Conservation (phyloP, 2,797 vertebrate species). For the Protosalanx chinensis region DNA sequence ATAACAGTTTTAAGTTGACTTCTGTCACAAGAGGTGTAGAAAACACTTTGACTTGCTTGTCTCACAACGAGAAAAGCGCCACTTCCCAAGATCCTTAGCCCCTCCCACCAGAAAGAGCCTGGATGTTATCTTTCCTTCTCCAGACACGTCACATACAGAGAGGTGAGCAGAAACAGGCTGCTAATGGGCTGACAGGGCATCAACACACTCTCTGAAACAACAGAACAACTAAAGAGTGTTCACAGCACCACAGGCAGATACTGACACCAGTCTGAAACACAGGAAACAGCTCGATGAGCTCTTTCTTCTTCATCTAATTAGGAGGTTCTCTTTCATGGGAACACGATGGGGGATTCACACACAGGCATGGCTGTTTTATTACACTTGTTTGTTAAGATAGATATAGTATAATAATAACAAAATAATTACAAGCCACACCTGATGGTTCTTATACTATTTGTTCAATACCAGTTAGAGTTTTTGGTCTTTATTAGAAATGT, state of each 20-base stretch:
- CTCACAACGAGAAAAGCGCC: conserved; percentile 54
- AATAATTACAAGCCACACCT: not conserved
- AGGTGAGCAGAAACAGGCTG: conserved; percentile 52
- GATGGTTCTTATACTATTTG: not conserved
- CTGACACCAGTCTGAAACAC: conserved; percentile 68
- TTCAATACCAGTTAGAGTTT: not conserved
- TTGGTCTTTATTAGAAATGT: not conserved
- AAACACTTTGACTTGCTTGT: conserved; percentile 55
- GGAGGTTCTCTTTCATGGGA: conserved; percentile 22
- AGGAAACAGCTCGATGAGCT: conserved; percentile 4
- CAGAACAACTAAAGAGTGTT: conserved; percentile 41
- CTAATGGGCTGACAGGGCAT: conserved; percentile 61
- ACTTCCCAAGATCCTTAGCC: not conserved
- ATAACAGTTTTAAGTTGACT: conserved; percentile 16
- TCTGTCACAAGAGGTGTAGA: conserved; percentile 53
- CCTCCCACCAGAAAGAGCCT: conserved; percentile 29
- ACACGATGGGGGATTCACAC: not conserved
- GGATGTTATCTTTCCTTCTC: conserved; percentile 53
- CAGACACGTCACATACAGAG: conserved; percentile 29
- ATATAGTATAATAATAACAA: no score
- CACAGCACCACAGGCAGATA: conserved; percentile 64
- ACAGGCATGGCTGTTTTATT: not conserved
- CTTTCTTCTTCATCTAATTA: conserved; percentile 56
- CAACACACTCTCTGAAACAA: conserved; percentile 59
- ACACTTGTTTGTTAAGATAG: not conserved